These are phyloP conservation scores for Stramonita haemastoma DNA, from an alignment of 2,888 invertebrate species.

Conservation along the genomic window DNA sequence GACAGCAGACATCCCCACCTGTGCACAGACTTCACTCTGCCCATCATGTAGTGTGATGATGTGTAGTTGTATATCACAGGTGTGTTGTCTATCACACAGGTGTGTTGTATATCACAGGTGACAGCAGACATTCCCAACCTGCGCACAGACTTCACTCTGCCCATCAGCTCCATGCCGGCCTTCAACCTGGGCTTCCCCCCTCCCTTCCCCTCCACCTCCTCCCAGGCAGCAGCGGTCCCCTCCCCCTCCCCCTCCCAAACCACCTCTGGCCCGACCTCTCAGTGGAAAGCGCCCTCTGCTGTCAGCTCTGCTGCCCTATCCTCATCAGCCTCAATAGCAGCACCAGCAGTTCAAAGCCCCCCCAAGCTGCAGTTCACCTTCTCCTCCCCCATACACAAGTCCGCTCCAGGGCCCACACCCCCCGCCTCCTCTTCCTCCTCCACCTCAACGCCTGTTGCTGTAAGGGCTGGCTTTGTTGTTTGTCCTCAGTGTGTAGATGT, in stretches of 20 bases:
- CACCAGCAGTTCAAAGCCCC: neutral
- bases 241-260: neutral
- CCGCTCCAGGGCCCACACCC: constrained; percentile 46
- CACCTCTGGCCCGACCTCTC: neutral
- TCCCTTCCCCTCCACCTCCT: neutral
- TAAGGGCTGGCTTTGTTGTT: constrained; percentile 1
- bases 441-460: constrained; percentile 39
- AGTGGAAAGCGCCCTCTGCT: neutral
- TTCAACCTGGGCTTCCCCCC: constrained; percentile 79
- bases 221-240: neutral
- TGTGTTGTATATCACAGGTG: too few relatives aligned
- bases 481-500: neutral
- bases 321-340: too few relatives aligned
- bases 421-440: constrained; percentile 23
- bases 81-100: too few relatives aligned
- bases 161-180: constrained; percentile 81
- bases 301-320: neutral
- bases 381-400: constrained; percentile 64
- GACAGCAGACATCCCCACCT: too few relatives aligned
- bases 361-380: constrained; percentile 61
- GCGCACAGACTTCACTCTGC: constrained; percentile 78
- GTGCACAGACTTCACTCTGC: too few relatives aligned
- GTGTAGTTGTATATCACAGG: too few relatives aligned
- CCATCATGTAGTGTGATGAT: too few relatives aligned
- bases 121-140: constrained; percentile 65